Conservation (phyloP, 2,888 invertebrate genomes). For the Tipula helvola region DNA sequence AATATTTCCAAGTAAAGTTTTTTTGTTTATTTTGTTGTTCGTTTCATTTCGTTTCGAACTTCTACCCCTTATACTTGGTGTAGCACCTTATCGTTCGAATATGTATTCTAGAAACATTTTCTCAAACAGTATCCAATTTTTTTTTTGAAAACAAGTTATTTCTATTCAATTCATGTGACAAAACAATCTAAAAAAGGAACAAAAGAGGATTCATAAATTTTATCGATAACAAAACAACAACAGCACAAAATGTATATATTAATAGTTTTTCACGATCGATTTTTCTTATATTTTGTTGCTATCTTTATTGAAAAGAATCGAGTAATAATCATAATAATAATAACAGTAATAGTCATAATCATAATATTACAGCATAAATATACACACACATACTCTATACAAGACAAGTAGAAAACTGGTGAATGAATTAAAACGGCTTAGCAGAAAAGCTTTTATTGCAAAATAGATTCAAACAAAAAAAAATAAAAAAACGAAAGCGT, state of each 20-base stretch:
- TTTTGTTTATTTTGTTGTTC: neutral
- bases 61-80: neutral
- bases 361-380: neutral
- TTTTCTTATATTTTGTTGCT: neutral
- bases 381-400: neutral
- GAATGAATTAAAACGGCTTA: neutral
- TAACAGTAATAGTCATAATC: neutral
- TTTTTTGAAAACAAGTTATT: neutral
- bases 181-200: neutral
- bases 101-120: neutral
- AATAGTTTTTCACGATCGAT: neutral
- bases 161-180: conserved; percentile 4
- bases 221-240: neutral
- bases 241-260: neutral
- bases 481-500: neutral
- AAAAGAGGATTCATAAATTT: neutral
- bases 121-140: neutral
- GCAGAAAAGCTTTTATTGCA: neutral
- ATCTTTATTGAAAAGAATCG: neutral
- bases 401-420: neutral
- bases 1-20: neutral
- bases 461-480: neutral
- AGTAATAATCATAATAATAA: conserved; percentile 4
- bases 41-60: neutral
- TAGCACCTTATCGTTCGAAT: neutral